Evolutionary conservation across 53 echinoderm and acorn worm species (phyloP).

Genomic region (Pentamera pediparva): DNA sequence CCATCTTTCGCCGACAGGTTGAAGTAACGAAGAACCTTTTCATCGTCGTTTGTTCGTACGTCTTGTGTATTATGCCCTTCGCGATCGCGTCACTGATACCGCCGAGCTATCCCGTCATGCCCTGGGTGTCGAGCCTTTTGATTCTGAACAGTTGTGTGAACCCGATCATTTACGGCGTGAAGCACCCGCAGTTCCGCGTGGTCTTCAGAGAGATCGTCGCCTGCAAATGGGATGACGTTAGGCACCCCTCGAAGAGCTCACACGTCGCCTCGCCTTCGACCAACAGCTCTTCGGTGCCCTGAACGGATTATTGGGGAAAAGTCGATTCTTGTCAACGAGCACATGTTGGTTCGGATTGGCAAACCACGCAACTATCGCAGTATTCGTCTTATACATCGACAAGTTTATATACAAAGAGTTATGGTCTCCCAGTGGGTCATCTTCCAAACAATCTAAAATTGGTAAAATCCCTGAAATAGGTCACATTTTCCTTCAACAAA

Average conservation of each 20-base stretch:
- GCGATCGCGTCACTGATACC: constrained; percentile 44
- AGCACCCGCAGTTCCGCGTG: constrained; percentile 53
- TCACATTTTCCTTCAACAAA: too few species aligned
- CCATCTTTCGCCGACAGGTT: constrained; percentile 38
- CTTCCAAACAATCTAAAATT: too few species aligned
- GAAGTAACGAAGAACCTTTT: constrained; percentile 64
- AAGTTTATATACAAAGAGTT: too few species aligned
- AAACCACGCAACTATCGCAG: too few species aligned
- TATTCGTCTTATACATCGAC: too few species aligned
- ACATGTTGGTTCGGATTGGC: too few species aligned
- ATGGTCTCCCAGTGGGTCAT: too few species aligned
- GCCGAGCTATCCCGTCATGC: constrained; percentile 40
- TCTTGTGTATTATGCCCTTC: constrained; percentile 50
- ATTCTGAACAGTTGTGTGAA: constrained; percentile 47
- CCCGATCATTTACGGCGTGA: constrained; percentile 48
- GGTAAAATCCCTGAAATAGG: too few species aligned
- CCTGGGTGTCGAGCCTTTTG: constrained; percentile 30
- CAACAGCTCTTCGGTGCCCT: neutral
- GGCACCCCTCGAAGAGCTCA: constrained; percentile 23
- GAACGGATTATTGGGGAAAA: too few species aligned
- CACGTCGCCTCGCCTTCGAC: neutral
- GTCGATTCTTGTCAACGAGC: too few species aligned
- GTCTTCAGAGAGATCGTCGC: constrained; percentile 31
- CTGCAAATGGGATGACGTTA: constrained; percentile 22
- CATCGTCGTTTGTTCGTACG: constrained; percentile 46